These are phyloP conservation scores for Macheiramphus alcinus DNA, from an alignment of 2,113 vertebrate species.

Conservation along the genomic window DNA sequence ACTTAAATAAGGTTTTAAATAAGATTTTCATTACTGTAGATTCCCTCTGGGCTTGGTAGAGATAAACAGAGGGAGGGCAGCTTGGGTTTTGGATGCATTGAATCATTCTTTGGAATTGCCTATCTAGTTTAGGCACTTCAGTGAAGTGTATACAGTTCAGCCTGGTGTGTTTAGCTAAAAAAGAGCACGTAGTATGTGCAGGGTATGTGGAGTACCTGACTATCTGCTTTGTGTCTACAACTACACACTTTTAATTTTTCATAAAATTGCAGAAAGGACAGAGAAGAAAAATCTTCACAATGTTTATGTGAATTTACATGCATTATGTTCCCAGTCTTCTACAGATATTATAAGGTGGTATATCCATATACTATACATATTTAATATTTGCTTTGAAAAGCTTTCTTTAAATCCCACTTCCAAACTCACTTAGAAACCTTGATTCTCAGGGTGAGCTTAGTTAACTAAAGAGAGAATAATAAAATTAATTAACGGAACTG, in stretches of 20 bases:
- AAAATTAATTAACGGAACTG: background rate
- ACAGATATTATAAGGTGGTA: background rate
- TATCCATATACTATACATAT: background rate
- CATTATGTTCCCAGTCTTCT: background rate
- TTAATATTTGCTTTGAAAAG: background rate
- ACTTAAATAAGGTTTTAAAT: background rate
- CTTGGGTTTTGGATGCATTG: background rate
- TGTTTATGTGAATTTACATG: background rate
- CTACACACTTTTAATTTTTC: background rate
- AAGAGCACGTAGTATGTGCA: accelerated
- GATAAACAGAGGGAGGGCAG: background rate
- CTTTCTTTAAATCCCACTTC: background rate
- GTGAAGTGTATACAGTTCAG: background rate
- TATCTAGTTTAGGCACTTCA: background rate
- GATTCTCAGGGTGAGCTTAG: background rate
- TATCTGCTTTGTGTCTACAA: background rate
- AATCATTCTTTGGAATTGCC: background rate
- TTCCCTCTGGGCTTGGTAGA: background rate
- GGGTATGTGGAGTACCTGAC: background rate
- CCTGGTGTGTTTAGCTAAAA: background rate
- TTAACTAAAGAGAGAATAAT: background rate
- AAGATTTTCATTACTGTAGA: background rate
- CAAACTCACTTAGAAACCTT: background rate
- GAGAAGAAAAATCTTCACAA: background rate
- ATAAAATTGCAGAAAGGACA: background rate